These are phyloP conservation scores for Teleogryllus oceanicus DNA, from an alignment of 2,888 invertebrate genomes.

Conservation along the genomic window DNA sequence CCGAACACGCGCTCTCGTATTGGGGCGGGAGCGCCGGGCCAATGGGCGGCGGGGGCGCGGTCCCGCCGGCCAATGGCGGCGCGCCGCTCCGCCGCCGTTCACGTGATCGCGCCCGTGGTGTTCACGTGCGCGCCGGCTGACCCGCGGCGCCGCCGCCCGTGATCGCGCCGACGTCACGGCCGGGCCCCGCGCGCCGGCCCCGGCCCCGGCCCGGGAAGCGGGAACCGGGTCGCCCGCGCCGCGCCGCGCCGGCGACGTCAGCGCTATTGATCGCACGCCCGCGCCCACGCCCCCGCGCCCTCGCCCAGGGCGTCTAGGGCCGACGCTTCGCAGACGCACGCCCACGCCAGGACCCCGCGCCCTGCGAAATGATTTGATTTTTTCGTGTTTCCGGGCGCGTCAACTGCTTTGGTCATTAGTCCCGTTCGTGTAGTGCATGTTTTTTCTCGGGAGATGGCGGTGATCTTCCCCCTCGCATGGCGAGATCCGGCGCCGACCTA, in stretches of 20 bases:
- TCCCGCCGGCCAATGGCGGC: constrained; percentile 59
- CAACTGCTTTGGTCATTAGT: too few relatives aligned
- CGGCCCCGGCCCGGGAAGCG: neutral
- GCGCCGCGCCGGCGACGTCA: neutral
- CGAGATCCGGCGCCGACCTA: too few relatives aligned
- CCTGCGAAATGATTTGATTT: neutral
- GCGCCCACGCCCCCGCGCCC: neutral
- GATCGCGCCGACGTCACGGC: constrained; percentile 47
- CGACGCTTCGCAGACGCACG: neutral
- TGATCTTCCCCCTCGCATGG: too few relatives aligned
- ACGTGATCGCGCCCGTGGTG: constrained; percentile 73
- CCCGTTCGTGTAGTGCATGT: too few relatives aligned
- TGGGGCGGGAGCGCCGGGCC: constrained; percentile 49
- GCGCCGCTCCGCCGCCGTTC: constrained; percentile 65
- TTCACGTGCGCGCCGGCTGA: constrained; percentile 83
- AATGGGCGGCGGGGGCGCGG: constrained; percentile 70
- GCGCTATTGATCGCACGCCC: constrained; percentile 25
- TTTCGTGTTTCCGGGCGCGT: too few relatives aligned
- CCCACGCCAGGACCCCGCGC: neutral
- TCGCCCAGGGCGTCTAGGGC: neutral
- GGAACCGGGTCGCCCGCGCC: neutral
- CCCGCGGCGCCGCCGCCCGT: constrained; percentile 58
- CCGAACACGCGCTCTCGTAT: constrained; percentile 32
- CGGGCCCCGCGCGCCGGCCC: neutral
- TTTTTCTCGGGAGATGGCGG: too few relatives aligned